phyloP scores from a whole-genome alignment of 2,888 invertebrate species.

The Crossocerus cetratus region DNA sequence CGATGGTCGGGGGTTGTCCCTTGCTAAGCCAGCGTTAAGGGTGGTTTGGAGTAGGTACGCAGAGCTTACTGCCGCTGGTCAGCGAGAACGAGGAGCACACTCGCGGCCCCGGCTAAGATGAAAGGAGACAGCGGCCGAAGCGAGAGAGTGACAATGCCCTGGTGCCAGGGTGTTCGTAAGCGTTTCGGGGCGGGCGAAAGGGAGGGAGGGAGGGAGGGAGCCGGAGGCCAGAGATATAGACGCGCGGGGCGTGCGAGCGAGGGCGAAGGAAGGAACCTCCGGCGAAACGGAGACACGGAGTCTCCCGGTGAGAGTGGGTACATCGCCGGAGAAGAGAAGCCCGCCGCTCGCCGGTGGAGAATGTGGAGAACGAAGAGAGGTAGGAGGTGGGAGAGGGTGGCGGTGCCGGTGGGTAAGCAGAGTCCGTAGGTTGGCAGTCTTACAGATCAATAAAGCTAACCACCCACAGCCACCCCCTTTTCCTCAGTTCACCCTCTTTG shows the following conservation, averaged over 20 bases:
- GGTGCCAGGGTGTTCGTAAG: slow-evolving; percentile 45
- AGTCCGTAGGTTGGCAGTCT: slow-evolving; percentile 75
- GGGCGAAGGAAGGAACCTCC: slow-evolving; percentile 21
- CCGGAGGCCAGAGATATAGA: slow-evolving; percentile 2
- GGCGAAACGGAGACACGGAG: slow-evolving; percentile 19
- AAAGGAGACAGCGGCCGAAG: slow-evolving; percentile 52
- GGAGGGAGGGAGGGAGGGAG: slow-evolving; percentile 32
- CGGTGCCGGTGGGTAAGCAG: slow-evolving; percentile 57
- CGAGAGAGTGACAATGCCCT: slow-evolving; percentile 56
- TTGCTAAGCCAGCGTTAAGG: slow-evolving; percentile 74
- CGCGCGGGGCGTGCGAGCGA: slow-evolving; percentile 16
- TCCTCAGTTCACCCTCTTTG: slow-evolving; percentile 51
- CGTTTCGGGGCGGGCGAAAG: slow-evolving; percentile 37
- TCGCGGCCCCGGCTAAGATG: slow-evolving; percentile 1
- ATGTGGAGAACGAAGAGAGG: slow-evolving; percentile 58
- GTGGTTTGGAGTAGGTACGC: slow-evolving; percentile 68
- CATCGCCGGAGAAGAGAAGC: slow-evolving; percentile 58
- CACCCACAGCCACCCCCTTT: slow-evolving; percentile 67
- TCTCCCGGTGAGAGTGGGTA: slow-evolving; percentile 33
- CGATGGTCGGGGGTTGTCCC: slow-evolving; percentile 66
- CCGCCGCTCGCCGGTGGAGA: slow-evolving; percentile 46
- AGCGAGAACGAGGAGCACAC: slow-evolving; percentile 43
- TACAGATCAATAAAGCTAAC: slow-evolving; percentile 78
- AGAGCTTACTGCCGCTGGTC: slow-evolving; percentile 63
- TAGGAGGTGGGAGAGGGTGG: too few relatives aligned